Evolutionary conservation across 1,140 invertebrate species (phyloP), one percentile per base, ranked within the genome.

Genomic region (Polypedilum vanderplanki): DNA sequence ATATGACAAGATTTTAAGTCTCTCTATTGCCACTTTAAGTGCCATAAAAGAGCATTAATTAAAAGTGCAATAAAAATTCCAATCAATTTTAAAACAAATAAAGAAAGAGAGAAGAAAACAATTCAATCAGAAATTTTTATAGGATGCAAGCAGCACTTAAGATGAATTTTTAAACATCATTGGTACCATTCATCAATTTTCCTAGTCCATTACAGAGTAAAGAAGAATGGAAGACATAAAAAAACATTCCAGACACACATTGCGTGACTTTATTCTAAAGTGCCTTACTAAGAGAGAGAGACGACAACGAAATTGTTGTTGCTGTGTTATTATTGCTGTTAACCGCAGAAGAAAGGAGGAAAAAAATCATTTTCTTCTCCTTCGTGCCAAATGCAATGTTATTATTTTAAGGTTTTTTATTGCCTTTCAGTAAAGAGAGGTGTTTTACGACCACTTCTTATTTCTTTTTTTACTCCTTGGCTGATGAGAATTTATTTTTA

Each of bases 391-490:
- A 57, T 57, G 17, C 65, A 70, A 70, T 70, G 65, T 70, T 70
- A 70, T 70, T 57, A 12, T 46, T 70, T 70, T 70, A 70, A 70
- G 65, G 65, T 18, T 70, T 70, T 70, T 70, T 70, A 70, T 70
- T 70, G 65, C 65, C 65, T 70, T 57, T 70, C 65, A 18, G 8
- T 9, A 70, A 70, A 18, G 20, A 70, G 65, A 70, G 65, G 65
- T 70, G 20, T 70, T 70, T 70, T 70, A 70, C 65, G 65, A 70
- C 18, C 65, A 70, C 17, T 70, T 70, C 20, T 70, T 70, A 9
- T 20, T 70, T 20, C 65, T 67, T 20, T 46, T 46, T 46, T 46
- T 46, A 46, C n/a, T n/a, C n/a, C 40, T 41, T 46, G 41, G 15
- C 41, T 46, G 9, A 46, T 46, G 15, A 46, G 15, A 46, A 46